Evolutionary conservation across 2,888 invertebrate genomes (phyloP), one percentile per base, ranked within the genome.

Genomic region (Flabesymbios commensalis): DNA sequence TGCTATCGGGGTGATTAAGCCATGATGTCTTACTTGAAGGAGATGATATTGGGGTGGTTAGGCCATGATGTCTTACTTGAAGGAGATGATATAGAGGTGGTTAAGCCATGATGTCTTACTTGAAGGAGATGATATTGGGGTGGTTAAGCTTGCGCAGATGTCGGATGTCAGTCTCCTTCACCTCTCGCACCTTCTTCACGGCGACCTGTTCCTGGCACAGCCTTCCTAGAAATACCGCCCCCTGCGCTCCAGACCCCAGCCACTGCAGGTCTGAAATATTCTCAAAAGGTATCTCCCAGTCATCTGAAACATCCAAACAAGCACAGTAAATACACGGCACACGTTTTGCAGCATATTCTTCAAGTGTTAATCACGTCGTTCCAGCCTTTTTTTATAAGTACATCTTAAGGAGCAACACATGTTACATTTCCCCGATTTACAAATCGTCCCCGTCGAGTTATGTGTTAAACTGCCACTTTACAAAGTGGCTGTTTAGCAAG

Each of bases 201-300:
- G 98, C 98, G 17, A 99, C 93, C 74, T 89, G 89, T 80, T 92
- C 91, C 4, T 75, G 77, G 87, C 88, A 63, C 22, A 93, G 85
- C 74, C 87, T 89, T 0, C 95, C 97, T 57, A 91, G 89, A 83
- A 93, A 97, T 0, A 98, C 97, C 0, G 93, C 92, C 3, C 97
- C 97, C 82, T 98, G 97, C 3, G 96, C 95, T 0, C 98, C 98
- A 62, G 93, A 91, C 0, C 96, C 97, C 57, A 98, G 84, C 89
- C 93, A 97, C 75, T 91, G 88, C 58, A 97, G 85, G 74, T 94
- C 92, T 56, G 88, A 90, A 67, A 98, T 92, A 22, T 88, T 87
- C 78, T 96, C 94, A 83, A 94, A 95, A 1, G 93, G 91, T 65
- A 97, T 92, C 84, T 96, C 95, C 97, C 97, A 97, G 49, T 49